phyloP scores from a whole-genome alignment of 2,113 vertebrate genomes.

The Emydura subglobosa region DNA sequence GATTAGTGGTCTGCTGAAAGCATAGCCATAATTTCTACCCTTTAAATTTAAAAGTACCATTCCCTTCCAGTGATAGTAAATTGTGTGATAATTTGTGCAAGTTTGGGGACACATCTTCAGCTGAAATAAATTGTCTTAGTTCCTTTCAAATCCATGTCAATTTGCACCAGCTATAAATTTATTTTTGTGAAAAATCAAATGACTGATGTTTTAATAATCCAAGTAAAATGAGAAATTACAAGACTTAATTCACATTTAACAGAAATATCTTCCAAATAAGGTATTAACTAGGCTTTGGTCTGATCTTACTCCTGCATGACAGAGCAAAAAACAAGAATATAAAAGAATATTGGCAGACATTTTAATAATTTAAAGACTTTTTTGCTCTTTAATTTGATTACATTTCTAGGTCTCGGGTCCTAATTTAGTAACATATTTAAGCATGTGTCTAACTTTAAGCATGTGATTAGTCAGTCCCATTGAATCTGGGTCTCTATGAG shows the following conservation, averaged over 20 bases:
- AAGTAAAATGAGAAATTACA: background rate
- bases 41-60: background rate
- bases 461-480: background rate
- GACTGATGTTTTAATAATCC: conserved; percentile 8
- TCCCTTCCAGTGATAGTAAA: background rate
- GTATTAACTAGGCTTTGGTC: background rate
- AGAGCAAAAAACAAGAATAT: background rate
- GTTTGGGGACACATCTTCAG: background rate
- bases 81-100: background rate
- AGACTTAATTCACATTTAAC: conserved; percentile 18
- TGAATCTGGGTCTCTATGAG: background rate
- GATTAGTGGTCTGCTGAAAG: background rate
- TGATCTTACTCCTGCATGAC: background rate
- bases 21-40: background rate
- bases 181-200: conserved; percentile 25
- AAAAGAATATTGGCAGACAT: background rate
- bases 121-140: background rate
- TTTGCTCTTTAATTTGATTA: background rate
- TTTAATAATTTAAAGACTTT: background rate
- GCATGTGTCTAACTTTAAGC: background rate
- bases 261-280: background rate
- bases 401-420: background rate
- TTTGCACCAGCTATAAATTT: background rate
- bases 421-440: background rate
- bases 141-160: background rate